phyloP scores from a whole-genome alignment of 2,797 vertebrate species.

The Adelosebastes latens region DNA sequence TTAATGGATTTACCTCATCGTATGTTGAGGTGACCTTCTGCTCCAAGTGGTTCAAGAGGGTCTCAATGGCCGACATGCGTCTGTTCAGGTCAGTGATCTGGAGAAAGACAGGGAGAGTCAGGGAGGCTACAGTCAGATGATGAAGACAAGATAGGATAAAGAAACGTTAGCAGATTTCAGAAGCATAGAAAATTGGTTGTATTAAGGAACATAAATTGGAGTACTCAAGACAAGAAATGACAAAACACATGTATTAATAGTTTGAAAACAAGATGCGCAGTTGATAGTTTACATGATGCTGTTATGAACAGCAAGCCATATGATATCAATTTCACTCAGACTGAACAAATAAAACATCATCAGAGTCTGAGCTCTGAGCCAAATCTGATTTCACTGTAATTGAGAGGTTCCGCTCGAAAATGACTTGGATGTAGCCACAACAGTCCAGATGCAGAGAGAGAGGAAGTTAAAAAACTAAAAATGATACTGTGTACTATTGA shows the following conservation, averaged over 20 bases:
- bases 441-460: background rate
- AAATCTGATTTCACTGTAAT: conserved; percentile 18
- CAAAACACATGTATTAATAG: background rate
- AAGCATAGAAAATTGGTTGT: too few relatives aligned
- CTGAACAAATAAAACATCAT: conserved; percentile 24
- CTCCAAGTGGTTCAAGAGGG: conserved; percentile 82
- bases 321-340: background rate
- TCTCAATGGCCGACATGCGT: conserved; percentile 82
- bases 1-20: conserved; percentile 44
- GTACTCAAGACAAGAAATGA: background rate
- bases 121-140: background rate
- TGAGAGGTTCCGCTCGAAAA: conserved; percentile 9
- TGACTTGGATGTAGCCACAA: background rate
- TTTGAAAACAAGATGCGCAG: background rate
- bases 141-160: background rate
- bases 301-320: background rate
- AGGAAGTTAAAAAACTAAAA: background rate
- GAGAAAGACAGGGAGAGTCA: background rate
- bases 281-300: background rate
- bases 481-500: background rate
- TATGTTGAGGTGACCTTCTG: conserved; percentile 74
- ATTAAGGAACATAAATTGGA: background rate
- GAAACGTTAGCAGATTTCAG: background rate
- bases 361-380: background rate
- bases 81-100: conserved; percentile 85